Evolutionary conservation across 2,113 vertebrate species (phyloP).

Genomic region (Amazona guildingii): DNA sequence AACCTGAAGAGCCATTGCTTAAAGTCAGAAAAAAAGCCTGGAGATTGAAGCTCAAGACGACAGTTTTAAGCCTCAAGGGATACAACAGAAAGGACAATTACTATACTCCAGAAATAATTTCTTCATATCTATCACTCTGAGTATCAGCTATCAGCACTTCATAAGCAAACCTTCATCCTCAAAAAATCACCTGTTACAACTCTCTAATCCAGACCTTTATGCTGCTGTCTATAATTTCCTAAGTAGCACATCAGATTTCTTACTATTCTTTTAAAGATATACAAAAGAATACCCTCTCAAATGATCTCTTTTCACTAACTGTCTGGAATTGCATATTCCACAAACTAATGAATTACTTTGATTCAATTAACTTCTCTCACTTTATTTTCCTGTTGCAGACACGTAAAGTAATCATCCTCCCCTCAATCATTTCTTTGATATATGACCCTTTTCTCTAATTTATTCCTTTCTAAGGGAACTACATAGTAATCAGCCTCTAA

Average conservation of each 20-base stretch:
- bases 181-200: neutral
- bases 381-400: neutral
- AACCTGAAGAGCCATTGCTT: neutral
- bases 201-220: neutral
- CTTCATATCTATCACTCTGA: neutral
- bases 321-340: neutral
- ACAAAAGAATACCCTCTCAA: neutral
- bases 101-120: neutral
- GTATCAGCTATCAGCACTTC: neutral
- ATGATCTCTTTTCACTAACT: neutral
- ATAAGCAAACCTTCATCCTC: neutral
- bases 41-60: neutral
- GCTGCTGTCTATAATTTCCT: neutral
- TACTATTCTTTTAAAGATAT: neutral
- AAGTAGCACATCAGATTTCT: neutral
- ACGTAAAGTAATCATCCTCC: neutral
- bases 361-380: neutral
- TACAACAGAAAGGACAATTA: neutral
- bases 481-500: neutral
- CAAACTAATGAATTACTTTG: neutral
- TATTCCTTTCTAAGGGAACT: neutral
- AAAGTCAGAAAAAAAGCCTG: neutral
- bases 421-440: neutral
- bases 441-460: neutral
- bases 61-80: neutral